phyloP scores from a whole-genome alignment of 2,797 vertebrate genomes.

The Phrynocephalus vlangalii region DNA sequence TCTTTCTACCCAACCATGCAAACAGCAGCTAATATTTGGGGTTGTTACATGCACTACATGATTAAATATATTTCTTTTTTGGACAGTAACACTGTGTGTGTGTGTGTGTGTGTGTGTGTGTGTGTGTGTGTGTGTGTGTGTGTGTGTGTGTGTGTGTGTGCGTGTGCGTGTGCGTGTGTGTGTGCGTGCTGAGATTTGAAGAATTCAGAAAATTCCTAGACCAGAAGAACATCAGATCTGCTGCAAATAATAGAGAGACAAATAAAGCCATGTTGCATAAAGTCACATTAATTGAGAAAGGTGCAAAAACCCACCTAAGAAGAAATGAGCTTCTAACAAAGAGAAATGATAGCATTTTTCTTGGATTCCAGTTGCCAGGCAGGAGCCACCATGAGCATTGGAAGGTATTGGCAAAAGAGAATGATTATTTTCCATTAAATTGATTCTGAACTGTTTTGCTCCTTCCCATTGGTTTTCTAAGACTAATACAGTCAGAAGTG shows the following conservation, averaged over 20 bases:
- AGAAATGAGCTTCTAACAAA: neutral
- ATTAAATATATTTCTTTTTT: constrained; percentile 3
- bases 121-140: too few species aligned
- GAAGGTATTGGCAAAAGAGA: neutral
- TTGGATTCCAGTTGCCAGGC: neutral
- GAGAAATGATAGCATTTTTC: neutral
- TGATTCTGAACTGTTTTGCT: too few species aligned
- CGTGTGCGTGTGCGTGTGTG: too few species aligned
- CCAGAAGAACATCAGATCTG: constrained; percentile 1
- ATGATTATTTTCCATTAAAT: too few species aligned
- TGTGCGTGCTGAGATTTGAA: neutral
- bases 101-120: neutral
- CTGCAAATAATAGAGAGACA: neutral
- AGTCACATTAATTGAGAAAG: neutral
- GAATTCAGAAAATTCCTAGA: constrained; percentile 15
- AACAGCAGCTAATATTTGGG: neutral
- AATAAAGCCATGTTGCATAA: neutral
- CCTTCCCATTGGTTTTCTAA: too few species aligned
- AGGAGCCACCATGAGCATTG: neutral
- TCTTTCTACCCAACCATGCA: neutral
- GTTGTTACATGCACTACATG: neutral
- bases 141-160: too few species aligned
- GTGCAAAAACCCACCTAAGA: neutral
- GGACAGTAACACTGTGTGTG: neutral
- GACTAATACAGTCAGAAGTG: too few species aligned